phyloP scores from a whole-genome alignment of 2,888 invertebrate species.

The Mesorhabditis belari region DNA sequence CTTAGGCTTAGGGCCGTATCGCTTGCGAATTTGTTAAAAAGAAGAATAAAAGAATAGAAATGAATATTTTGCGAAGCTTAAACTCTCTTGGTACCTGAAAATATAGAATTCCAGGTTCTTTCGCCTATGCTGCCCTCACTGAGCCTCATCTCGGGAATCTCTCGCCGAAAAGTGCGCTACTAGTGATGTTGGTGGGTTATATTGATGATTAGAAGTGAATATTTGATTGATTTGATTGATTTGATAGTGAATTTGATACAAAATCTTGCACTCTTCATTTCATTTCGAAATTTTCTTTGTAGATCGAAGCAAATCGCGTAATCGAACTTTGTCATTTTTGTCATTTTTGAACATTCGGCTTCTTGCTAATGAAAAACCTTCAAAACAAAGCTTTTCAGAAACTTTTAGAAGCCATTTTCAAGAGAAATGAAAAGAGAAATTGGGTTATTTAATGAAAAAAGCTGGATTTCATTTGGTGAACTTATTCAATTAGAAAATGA shows the following conservation, averaged over 20 bases:
- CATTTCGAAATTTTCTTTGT: neutral
- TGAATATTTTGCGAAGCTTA: slow-evolving; percentile 3
- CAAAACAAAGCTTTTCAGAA: too few species aligned
- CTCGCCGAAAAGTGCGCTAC: slow-evolving; percentile 60
- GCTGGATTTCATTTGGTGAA: too few species aligned
- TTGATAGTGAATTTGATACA: too few species aligned
- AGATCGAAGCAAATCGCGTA: neutral
- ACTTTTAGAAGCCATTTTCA: too few species aligned
- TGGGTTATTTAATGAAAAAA: too few species aligned
- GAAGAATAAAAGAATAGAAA: neutral
- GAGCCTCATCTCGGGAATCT: slow-evolving; percentile 58
- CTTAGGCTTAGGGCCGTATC: neutral
- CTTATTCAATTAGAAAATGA: too few species aligned
- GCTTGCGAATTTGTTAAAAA: neutral
- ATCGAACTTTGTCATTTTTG: neutral
- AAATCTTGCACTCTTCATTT: too few species aligned
- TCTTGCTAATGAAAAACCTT: neutral
- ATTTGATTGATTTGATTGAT: too few species aligned
- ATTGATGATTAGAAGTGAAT: too few species aligned
- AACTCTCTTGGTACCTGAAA: too few species aligned
- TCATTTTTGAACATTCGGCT: neutral
- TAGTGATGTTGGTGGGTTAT: slow-evolving; percentile 63
- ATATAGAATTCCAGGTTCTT: slow-evolving; percentile 18
- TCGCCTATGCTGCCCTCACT: slow-evolving; percentile 61
- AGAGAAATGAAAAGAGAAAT: too few species aligned